A percentile compares a stretch with the other conserved stretches of the same genome.
Conservation (phyloP, 2,113 vertebrate genomes). For the Apaloderma vittatum region DNA sequence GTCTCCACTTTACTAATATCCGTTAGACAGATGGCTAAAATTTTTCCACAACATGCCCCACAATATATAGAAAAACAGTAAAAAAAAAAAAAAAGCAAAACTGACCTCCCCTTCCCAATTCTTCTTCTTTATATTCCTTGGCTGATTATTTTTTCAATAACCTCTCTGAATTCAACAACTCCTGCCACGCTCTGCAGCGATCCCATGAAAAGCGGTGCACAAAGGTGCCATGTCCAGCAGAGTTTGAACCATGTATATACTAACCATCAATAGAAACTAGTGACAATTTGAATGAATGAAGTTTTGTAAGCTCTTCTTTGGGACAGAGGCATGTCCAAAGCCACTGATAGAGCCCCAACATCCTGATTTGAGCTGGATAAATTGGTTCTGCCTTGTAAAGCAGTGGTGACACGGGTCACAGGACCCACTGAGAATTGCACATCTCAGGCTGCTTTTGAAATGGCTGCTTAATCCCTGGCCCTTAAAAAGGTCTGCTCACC, state of each 20-base stretch:
- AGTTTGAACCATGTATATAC: not conserved
- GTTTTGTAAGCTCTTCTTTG: not conserved
- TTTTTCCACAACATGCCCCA: conserved; percentile 8
- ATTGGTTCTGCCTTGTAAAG: not conserved
- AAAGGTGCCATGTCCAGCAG: not conserved
- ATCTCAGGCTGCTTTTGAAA: not conserved
- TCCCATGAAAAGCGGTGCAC: not conserved
- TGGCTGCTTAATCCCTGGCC: not conserved
- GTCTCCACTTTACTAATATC: conserved; percentile 71
- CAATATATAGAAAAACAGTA: conserved; percentile 18
- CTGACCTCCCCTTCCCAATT: not conserved
- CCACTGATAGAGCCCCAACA: not conserved
- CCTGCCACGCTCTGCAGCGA: accelerated
- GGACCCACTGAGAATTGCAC: not conserved
- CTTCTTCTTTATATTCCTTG: not conserved
- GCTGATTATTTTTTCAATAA: not conserved
- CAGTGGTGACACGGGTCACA: accelerated
- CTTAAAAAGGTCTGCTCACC: not conserved
- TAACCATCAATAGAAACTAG: not conserved
- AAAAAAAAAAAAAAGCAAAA: not conserved
- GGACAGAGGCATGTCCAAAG: accelerated
- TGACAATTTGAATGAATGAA: not conserved
- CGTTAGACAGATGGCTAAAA: conserved; percentile 54
- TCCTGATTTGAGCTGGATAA: accelerated
- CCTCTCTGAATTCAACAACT: not conserved